Evolutionary conservation across 1,140 invertebrate genomes (phyloP).

Genomic region (Hycleus phaleratus): DNA sequence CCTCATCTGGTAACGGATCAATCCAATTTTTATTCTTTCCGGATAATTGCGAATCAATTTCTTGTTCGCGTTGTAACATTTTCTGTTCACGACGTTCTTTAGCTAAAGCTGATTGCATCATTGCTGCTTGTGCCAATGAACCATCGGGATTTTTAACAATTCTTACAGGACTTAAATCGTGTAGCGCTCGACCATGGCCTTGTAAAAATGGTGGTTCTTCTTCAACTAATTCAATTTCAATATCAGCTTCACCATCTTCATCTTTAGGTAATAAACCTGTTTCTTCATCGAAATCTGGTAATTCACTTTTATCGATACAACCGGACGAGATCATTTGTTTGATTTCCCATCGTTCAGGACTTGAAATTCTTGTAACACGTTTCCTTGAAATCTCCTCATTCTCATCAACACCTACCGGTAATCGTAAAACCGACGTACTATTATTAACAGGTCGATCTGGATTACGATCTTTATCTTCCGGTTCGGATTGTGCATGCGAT

Average conservation of each 20-base stretch:
- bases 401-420: constrained; percentile 59
- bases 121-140: constrained; percentile 93
- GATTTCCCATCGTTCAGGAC: constrained; percentile 90
- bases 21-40: constrained; percentile 90
- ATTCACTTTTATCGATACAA: constrained; percentile 75
- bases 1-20: constrained; percentile 79
- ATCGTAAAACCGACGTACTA: constrained; percentile 55
- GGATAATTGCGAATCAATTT: constrained; percentile 78
- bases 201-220: constrained; percentile 95
- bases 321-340: constrained; percentile 83
- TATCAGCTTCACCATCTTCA: constrained; percentile 91
- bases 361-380: constrained; percentile 85
- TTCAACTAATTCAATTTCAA: constrained; percentile 98
- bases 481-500: constrained; percentile 53
- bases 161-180: constrained; percentile 89
- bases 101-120: constrained; percentile 98
- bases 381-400: constrained; percentile 73
- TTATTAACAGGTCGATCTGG: constrained; percentile 65
- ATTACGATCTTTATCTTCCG: constrained; percentile 69
- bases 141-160: constrained; percentile 99
- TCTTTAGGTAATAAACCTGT: constrained; percentile 79
- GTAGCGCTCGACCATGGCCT: constrained; percentile 78
- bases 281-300: constrained; percentile 89
- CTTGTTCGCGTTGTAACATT: constrained; percentile 85
- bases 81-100: constrained; percentile 94